These are phyloP conservation scores for Unio delphinus DNA, from an alignment of 2,888 invertebrate genomes.

Conservation along the genomic window DNA sequence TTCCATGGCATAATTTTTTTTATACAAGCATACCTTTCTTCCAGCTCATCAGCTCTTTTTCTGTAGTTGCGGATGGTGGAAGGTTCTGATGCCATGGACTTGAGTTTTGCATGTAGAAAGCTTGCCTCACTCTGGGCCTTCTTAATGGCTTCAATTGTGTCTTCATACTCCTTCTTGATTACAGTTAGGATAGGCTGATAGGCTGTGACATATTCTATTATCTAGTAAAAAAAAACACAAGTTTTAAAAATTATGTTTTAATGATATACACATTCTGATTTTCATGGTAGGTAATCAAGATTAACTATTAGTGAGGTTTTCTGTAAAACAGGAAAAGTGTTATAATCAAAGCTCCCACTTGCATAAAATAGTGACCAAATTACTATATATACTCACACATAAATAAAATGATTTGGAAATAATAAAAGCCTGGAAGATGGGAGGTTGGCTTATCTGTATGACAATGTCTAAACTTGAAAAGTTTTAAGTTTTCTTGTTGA, in stretches of 20 bases:
- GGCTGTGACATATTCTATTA: constrained; percentile 67
- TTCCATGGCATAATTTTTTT: no score
- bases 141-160: constrained; percentile 65
- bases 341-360: no score
- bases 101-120: constrained; percentile 65
- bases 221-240: constrained; percentile 38
- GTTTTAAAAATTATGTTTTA: no score
- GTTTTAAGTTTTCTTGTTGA: no score
- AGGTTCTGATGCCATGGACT: constrained; percentile 68
- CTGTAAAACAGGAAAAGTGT: no score
- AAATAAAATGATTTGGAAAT: no score
- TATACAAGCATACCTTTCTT: constrained; percentile 55
- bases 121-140: constrained; percentile 64
- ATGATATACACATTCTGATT: background rate
- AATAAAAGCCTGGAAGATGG: no score
- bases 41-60: constrained; percentile 65
- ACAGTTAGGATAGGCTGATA: constrained; percentile 66
- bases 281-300: background rate
- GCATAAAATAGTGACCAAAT: no score
- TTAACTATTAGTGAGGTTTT: background rate
- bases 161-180: constrained; percentile 70
- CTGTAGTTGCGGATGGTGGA: constrained; percentile 67
- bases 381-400: no score
- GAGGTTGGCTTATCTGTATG: no score
- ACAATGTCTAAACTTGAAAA: no score